A percentile compares a stretch with the other conserved stretches of the same genome.
Conservation (phyloP, 2,113 vertebrate genomes). For the Hippoglossus stenolepis region DNA sequence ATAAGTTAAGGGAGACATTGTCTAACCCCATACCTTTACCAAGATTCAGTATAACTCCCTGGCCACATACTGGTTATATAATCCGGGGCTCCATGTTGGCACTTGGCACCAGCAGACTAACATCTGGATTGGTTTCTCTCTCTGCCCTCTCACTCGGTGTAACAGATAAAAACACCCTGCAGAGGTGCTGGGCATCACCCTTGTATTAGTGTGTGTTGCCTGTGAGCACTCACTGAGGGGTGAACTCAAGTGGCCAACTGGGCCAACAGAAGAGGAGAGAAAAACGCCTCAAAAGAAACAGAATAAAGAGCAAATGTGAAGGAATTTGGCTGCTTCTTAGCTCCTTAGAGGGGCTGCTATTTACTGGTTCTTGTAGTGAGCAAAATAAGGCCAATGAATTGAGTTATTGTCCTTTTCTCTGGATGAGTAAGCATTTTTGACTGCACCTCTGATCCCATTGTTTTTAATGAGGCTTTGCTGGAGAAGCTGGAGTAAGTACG, state of each 20-base stretch:
- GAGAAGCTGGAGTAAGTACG: slow-evolving; percentile 36
- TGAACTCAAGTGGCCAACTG: slow-evolving; percentile 19
- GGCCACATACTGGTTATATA: slow-evolving; percentile 1
- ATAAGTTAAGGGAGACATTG: neutral
- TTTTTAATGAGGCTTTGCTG: slow-evolving; percentile 43
- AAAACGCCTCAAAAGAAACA: slow-evolving; percentile 10
- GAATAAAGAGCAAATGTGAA: neutral
- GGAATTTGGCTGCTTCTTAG: neutral
- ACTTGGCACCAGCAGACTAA: slow-evolving; percentile 26
- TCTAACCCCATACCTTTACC: neutral
- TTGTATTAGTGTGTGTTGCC: slow-evolving; percentile 14
- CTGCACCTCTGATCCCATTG: slow-evolving; percentile 38
- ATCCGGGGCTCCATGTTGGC: slow-evolving; percentile 13
- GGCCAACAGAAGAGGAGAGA: slow-evolving; percentile 15
- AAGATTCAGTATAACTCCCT: slow-evolving; percentile 1
- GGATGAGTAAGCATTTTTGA: slow-evolving; percentile 59
- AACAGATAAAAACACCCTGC: slow-evolving; percentile 20
- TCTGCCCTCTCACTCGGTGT: neutral
- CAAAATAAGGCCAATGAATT: slow-evolving; percentile 27
- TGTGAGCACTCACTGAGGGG: slow-evolving; percentile 12
- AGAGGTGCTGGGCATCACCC: slow-evolving; percentile 26
- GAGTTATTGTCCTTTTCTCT: slow-evolving; percentile 48
- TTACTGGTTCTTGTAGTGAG: slow-evolving; percentile 1
- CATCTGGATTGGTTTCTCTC: slow-evolving; percentile 40
- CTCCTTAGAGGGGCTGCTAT: neutral